A percentile compares a stretch with the other conserved stretches of the same genome.
Evolutionary conservation across 2,888 invertebrate species (phyloP).

Genomic region (Amaurobius ferox): DNA sequence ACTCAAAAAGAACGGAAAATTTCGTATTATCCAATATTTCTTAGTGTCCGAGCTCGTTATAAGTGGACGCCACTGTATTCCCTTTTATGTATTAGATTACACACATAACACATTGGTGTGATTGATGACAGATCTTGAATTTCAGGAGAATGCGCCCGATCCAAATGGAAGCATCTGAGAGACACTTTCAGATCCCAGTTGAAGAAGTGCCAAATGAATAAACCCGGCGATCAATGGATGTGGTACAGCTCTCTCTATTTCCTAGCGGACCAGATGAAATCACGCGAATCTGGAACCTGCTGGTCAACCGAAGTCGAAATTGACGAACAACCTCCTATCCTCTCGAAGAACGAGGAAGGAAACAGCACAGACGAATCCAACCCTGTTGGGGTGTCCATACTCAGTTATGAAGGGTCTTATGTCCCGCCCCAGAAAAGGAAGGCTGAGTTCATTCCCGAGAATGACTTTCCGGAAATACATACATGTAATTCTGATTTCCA

Average conservation of each 20-base stretch:
- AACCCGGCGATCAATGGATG: constrained; percentile 3
- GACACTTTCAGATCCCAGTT: neutral
- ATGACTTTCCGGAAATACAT: constrained; percentile 1
- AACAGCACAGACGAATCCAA: neutral
- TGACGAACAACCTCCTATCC: neutral
- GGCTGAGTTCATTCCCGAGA: neutral
- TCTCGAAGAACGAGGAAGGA: neutral
- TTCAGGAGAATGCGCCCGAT: neutral
- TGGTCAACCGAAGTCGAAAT: neutral
- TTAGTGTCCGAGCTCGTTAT: no score
- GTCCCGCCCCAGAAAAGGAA: neutral
- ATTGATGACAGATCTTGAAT: no score
- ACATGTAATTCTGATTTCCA: neutral
- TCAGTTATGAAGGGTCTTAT: neutral
- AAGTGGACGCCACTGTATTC: no score
- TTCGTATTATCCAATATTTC: no score
- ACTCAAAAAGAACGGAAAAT: no score
- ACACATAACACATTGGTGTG: no score
- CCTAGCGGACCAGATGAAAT: neutral
- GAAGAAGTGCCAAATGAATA: neutral
- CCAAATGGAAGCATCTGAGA: neutral
- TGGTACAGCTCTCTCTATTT: neutral
- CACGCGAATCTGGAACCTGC: neutral
- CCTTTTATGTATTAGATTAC: no score
- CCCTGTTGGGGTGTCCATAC: neutral